phyloP scores from a whole-genome alignment of 2,888 invertebrate species.

The Nasonovia ribisnigri region DNA sequence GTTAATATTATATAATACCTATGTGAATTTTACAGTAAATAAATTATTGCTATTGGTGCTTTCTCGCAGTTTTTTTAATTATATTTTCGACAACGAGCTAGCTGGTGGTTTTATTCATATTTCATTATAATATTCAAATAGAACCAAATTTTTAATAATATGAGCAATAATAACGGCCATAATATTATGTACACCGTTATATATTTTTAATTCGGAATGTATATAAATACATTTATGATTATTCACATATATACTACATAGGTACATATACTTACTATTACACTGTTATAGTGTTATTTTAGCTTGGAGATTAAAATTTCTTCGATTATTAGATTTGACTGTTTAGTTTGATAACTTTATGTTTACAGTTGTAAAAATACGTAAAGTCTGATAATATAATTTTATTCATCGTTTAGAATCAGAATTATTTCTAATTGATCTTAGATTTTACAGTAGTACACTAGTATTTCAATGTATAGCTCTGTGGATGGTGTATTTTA shows the following conservation, averaged over 20 bases:
- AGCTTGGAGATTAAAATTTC: neutral
- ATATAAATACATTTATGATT: neutral
- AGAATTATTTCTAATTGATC: neutral
- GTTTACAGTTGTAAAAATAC: neutral
- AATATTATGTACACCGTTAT: neutral
- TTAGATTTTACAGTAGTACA: neutral
- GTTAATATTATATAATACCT: neutral
- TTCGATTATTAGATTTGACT: neutral
- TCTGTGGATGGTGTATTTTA: neutral
- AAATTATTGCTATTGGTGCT: neutral
- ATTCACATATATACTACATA: neutral
- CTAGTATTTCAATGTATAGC: neutral
- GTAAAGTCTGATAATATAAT: neutral
- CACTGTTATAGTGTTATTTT: neutral
- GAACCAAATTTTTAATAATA: neutral
- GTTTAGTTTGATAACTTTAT: neutral
- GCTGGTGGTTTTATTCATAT: neutral
- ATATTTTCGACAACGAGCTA: neutral
- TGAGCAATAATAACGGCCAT: neutral
- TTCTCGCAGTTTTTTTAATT: neutral
- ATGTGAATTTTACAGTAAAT: neutral
- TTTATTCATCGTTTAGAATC: neutral
- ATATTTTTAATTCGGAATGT: neutral
- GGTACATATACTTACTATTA: neutral
- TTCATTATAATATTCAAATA: neutral